Conservation (phyloP, 1,140 invertebrate genomes). For the Pollicipes pollicipes region DNA sequence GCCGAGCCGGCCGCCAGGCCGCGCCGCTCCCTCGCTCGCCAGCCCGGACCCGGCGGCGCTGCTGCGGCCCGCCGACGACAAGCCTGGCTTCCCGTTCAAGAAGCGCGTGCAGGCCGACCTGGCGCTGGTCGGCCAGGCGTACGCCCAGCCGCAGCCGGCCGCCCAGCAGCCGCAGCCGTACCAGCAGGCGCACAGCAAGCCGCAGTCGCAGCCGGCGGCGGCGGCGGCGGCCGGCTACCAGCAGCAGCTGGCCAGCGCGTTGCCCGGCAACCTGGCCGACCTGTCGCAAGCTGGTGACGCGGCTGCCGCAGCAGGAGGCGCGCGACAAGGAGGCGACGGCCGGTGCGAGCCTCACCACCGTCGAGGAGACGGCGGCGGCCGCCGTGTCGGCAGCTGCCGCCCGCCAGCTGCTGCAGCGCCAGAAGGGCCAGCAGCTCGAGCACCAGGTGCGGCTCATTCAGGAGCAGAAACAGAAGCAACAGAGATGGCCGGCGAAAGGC, state of each 20-base stretch:
- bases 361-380: neutral
- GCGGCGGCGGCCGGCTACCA: no score
- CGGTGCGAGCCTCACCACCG: neutral
- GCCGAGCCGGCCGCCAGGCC: slow-evolving; percentile 6
- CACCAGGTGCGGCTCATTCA: neutral
- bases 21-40: slow-evolving; percentile 5
- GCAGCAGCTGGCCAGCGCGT: no score
- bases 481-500: neutral
- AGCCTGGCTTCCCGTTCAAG: slow-evolving; percentile 11
- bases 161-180: no score
- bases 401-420: neutral
- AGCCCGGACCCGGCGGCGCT: neutral
- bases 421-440: neutral
- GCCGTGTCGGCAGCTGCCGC: neutral
- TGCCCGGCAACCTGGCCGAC: no score
- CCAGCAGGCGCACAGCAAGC: no score
- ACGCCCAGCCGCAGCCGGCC: no score
- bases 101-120: slow-evolving; percentile 4
- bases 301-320: neutral
- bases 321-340: neutral
- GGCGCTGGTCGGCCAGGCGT: no score
- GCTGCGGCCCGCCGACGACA: slow-evolving; percentile 5
- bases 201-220: no score
- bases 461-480: neutral
- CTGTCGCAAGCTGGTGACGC: no score